These are phyloP conservation scores for Drosophila diplacantha DNA, from an alignment of 2,888 invertebrate genomes.

Conservation along the genomic window DNA sequence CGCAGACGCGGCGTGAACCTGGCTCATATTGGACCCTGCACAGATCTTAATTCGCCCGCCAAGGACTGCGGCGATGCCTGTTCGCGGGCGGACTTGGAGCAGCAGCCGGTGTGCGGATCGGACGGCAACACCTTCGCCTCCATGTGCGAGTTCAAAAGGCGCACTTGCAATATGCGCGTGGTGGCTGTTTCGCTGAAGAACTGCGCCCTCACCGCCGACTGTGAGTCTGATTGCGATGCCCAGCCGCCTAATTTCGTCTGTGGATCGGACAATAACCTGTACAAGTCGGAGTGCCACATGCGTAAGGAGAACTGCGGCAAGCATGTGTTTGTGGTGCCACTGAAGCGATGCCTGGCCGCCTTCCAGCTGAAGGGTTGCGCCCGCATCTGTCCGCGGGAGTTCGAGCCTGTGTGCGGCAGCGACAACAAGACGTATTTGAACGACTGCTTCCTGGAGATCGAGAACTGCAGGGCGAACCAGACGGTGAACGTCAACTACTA, in stretches of 20 bases:
- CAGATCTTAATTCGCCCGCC: constrained; percentile 79
- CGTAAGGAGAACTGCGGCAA: constrained; percentile 93
- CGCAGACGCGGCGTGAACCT: constrained; percentile 88
- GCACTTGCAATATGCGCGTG: constrained; percentile 91
- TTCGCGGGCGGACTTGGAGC: constrained; percentile 80
- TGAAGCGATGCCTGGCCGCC: constrained; percentile 90
- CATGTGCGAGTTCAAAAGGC: constrained; percentile 88
- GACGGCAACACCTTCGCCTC: constrained; percentile 94
- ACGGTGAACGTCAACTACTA: constrained; percentile 88
- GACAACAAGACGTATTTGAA: constrained; percentile 96
- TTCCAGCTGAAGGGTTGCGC: constrained; percentile 93
- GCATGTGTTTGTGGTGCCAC: constrained; percentile 93
- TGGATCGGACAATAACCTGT: constrained; percentile 93
- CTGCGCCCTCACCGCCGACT: constrained; percentile 90
- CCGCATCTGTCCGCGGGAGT: constrained; percentile 90
- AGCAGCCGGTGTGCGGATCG: constrained; percentile 90
- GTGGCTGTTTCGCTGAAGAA: constrained; percentile 89
- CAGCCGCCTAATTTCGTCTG: constrained; percentile 88
- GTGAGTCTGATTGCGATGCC: constrained; percentile 81
- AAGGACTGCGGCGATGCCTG: constrained; percentile 81
- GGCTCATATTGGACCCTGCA: constrained; percentile 93
- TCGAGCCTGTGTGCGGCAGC: constrained; percentile 95
- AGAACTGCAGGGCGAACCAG: constrained; percentile 89
- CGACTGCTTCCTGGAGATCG: constrained; percentile 93
- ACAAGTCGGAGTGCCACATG: constrained; percentile 94